Evolutionary conservation across 2,113 vertebrate species (phyloP).

Genomic region (Empidonax traillii): DNA sequence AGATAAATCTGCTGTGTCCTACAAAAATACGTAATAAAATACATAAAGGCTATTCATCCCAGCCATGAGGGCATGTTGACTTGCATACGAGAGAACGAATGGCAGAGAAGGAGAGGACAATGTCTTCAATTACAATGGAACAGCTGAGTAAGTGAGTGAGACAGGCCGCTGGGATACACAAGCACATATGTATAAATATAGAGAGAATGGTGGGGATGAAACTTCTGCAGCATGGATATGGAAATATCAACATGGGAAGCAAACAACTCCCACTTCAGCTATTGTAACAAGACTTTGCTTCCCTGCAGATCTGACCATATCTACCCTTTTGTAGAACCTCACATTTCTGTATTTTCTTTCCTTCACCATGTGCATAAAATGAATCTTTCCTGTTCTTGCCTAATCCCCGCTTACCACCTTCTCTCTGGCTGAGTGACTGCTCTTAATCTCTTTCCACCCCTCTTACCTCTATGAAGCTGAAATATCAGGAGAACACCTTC

Average conservation of each 20-base stretch:
- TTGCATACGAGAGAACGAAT: slow-evolving; percentile 11
- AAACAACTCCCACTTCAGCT: slow-evolving; percentile 51
- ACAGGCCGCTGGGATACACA: slow-evolving; percentile 32
- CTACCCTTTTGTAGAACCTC: background rate
- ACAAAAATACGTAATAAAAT: background rate
- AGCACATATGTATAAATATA: slow-evolving; percentile 8
- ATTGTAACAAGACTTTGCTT: background rate
- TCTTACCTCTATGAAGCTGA: slow-evolving; percentile 69
- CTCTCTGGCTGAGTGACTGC: slow-evolving; percentile 24
- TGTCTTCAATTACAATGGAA: slow-evolving; percentile 67
- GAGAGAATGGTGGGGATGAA: slow-evolving; percentile 30
- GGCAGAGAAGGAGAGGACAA: slow-evolving; percentile 50
- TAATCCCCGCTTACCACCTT: slow-evolving; percentile 23
- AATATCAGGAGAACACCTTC: slow-evolving; percentile 64
- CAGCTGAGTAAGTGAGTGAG: slow-evolving; percentile 4
- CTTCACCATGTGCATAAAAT: background rate
- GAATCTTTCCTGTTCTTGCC: background rate
- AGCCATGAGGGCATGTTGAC: slow-evolving; percentile 46
- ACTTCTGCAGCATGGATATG: slow-evolving; percentile 43
- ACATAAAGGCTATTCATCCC: slow-evolving; percentile 27
- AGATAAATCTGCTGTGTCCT: slow-evolving; percentile 18
- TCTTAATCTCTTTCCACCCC: slow-evolving; percentile 58
- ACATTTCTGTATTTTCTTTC: background rate
- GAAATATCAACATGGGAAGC: slow-evolving; percentile 34
- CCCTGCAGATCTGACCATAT: background rate